Evolutionary conservation across 2,888 invertebrate species (phyloP).

Genomic region (Formica aserva): DNA sequence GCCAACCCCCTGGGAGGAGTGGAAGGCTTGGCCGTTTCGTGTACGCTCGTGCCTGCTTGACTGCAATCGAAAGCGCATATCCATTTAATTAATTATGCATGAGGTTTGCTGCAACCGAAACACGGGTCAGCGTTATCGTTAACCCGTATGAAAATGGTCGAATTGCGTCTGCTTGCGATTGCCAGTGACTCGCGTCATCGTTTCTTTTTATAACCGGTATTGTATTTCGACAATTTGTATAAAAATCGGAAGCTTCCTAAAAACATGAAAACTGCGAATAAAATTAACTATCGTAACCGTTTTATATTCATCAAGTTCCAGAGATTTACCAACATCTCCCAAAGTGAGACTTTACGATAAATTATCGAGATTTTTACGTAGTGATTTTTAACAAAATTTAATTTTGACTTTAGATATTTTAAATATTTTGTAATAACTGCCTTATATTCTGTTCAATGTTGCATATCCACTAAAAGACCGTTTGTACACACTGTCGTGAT

Average conservation of each 20-base stretch:
- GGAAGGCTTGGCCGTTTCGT: slow-evolving; percentile 68
- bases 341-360: neutral
- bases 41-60: slow-evolving; percentile 65
- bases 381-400: slow-evolving; percentile 55
- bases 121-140: slow-evolving; percentile 66
- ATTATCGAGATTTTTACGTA: neutral
- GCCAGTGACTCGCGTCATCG: neutral
- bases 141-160: slow-evolving; percentile 64
- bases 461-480: slow-evolving; percentile 57
- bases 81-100: slow-evolving; percentile 84
- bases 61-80: slow-evolving; percentile 79
- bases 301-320: neutral
- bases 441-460: slow-evolving; percentile 47
- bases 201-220: neutral
- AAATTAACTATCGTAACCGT: neutral
- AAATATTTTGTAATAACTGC: slow-evolving; percentile 53
- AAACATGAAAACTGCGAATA: neutral
- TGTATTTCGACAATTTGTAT: neutral
- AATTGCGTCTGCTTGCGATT: slow-evolving; percentile 58
- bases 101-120: slow-evolving; percentile 70
- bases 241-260: neutral
- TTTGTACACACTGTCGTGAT: slow-evolving; percentile 57
- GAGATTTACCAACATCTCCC: neutral
- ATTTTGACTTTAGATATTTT: slow-evolving; percentile 73
- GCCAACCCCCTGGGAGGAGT: slow-evolving; percentile 72